Evolutionary conservation across 1,140 invertebrate species (phyloP).

Genomic region (Ridgeia piscesae): DNA sequence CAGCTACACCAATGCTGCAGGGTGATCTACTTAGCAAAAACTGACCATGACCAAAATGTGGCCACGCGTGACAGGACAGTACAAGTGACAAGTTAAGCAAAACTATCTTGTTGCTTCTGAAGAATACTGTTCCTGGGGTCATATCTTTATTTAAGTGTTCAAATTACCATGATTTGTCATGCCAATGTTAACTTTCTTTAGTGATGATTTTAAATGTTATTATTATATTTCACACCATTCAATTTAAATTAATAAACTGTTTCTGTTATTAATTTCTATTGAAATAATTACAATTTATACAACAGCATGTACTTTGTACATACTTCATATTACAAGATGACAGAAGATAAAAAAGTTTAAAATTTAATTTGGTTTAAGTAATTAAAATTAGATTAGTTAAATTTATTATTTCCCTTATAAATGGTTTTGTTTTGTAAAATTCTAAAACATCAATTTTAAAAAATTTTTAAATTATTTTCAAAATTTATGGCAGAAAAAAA

Average conservation of each 20-base stretch:
- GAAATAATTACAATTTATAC: background rate
- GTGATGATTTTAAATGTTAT: background rate
- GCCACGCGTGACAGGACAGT: background rate
- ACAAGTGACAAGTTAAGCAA: slow-evolving; percentile 5
- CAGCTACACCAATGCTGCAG: background rate
- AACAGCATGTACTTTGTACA: background rate
- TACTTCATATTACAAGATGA: too few species aligned
- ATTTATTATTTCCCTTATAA: too few species aligned
- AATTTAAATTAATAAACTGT: background rate
- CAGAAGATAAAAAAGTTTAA: too few species aligned
- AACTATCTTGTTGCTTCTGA: background rate
- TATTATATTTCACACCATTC: background rate
- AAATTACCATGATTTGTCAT: background rate
- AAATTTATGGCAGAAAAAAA: too few species aligned
- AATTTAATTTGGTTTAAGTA: too few species aligned
- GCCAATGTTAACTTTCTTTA: background rate
- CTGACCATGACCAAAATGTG: background rate
- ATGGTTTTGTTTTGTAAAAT: too few species aligned
- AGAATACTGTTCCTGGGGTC: background rate
- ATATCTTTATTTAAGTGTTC: background rate
- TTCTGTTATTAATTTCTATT: background rate
- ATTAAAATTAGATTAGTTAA: too few species aligned
- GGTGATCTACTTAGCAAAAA: background rate
- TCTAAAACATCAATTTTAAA: too few species aligned
- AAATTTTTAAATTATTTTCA: too few species aligned